phyloP scores from a whole-genome alignment of 2,797 vertebrate species.

The Trachops cirrhosus region DNA sequence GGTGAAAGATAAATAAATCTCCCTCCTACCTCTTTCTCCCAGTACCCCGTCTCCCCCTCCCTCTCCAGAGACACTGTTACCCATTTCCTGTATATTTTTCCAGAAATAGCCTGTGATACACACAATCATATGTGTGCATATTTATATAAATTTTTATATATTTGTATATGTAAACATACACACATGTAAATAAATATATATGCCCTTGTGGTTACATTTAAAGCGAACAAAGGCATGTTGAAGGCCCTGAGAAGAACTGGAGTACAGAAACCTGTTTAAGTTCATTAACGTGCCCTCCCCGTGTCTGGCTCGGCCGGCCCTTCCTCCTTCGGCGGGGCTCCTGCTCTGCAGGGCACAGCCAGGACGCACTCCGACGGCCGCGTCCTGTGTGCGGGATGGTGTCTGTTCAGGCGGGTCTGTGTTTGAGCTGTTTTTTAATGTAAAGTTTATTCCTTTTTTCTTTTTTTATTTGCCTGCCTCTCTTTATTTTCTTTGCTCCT shows the following conservation, averaged over 20 bases:
- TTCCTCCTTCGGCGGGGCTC: not conserved
- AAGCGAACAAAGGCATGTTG: not conserved
- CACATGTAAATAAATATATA: not conserved
- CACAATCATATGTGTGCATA: not conserved
- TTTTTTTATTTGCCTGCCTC: not conserved
- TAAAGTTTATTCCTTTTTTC: not conserved
- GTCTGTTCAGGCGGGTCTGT: not conserved
- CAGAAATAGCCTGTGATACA: not conserved
- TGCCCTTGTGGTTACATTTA: not conserved
- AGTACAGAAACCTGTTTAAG: not conserved
- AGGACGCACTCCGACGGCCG: not conserved
- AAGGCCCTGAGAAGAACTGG: slow-evolving; percentile 6
- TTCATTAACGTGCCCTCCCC: not conserved
- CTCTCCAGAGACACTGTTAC: not conserved
- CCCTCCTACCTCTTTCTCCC: not conserved
- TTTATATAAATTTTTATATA: not conserved
- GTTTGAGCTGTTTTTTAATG: not conserved
- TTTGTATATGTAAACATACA: not conserved
- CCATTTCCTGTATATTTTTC: not conserved
- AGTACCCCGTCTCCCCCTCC: not conserved
- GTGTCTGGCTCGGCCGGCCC: not conserved
- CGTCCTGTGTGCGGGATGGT: not conserved
- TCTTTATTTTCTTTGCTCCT: not conserved
- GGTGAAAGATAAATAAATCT: slow-evolving; percentile 7
- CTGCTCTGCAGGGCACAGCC: not conserved